Evolutionary conservation across 2,888 invertebrate genomes (phyloP).

Genomic region (Drosophila ustulata): DNA sequence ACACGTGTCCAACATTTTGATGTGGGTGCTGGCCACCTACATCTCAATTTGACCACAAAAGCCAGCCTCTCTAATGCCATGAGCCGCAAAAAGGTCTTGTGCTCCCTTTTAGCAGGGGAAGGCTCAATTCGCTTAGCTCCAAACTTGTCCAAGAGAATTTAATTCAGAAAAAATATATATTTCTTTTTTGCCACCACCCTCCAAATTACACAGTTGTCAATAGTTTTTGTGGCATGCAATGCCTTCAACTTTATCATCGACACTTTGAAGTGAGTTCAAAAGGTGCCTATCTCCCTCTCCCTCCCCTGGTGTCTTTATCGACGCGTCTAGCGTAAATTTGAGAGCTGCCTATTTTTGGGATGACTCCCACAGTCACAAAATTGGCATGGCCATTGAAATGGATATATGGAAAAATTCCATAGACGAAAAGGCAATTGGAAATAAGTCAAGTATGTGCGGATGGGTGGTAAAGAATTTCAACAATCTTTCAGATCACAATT

Average conservation of each 20-base stretch:
- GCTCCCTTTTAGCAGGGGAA: conserved; percentile 28
- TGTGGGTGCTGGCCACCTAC: conserved; percentile 63
- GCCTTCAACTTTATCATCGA: conserved; percentile 48
- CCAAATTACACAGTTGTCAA: conserved; percentile 51
- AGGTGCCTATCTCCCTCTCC: conserved; percentile 57
- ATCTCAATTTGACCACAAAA: conserved; percentile 77
- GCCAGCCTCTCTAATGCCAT: conserved; percentile 57
- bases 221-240: conserved; percentile 51
- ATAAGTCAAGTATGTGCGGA: conserved; percentile 39
- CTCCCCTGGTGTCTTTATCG: background rate
- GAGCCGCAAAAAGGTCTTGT: conserved; percentile 49
- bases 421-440: conserved; percentile 39
- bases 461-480: conserved; percentile 26
- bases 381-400: conserved; percentile 24
- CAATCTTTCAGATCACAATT: conserved; percentile 34
- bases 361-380: conserved; percentile 12
- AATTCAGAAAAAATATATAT: conserved; percentile 31
- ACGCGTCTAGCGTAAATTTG: conserved; percentile 41
- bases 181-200: background rate
- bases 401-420: conserved; percentile 32
- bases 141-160: conserved; percentile 54
- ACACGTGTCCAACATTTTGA: conserved; percentile 61
- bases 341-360: conserved; percentile 35
- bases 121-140: conserved; percentile 29
- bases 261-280: conserved; percentile 65